These are phyloP conservation scores for Acrocephalus arundinaceus DNA, from an alignment of 2,113 vertebrate genomes.

Conservation along the genomic window DNA sequence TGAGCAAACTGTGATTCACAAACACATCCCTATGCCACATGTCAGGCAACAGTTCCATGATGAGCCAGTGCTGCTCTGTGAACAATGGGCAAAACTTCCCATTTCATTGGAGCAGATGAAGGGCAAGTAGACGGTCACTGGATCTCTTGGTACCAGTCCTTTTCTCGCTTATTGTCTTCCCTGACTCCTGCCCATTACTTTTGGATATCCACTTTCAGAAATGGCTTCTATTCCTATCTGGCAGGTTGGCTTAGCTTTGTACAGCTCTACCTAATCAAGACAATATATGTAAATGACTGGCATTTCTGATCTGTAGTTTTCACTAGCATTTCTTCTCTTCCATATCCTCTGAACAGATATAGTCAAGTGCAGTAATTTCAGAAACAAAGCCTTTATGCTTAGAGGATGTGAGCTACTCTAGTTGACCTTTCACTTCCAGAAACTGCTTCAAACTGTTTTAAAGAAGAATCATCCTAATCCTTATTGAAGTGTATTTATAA, in stretches of 20 bases:
- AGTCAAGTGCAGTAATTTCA: not conserved
- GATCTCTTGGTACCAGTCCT: not conserved
- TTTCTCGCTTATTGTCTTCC: not conserved
- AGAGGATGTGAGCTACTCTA: not conserved
- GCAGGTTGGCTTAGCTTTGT: not conserved
- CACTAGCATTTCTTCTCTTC: not conserved
- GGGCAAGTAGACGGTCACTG: not conserved
- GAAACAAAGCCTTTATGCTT: not conserved
- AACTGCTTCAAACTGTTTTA: not conserved
- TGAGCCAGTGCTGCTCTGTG: not conserved
- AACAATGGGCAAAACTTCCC: not conserved
- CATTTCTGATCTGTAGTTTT: not conserved
- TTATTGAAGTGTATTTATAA: not conserved
- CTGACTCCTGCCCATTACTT: not conserved
- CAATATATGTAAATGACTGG: not conserved
- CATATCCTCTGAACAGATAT: not conserved
- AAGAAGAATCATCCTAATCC: not conserved
- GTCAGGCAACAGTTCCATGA: not conserved
- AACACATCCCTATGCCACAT: not conserved
- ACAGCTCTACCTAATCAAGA: not conserved
- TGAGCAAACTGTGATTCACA: not conserved
- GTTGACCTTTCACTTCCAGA: not conserved
- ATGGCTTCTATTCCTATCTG: not conserved
- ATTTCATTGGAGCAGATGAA: not conserved
- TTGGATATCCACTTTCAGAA: not conserved